Evolutionary conservation across 1,140 invertebrate genomes (phyloP).

Genomic region (Bombus vancouverensis): DNA sequence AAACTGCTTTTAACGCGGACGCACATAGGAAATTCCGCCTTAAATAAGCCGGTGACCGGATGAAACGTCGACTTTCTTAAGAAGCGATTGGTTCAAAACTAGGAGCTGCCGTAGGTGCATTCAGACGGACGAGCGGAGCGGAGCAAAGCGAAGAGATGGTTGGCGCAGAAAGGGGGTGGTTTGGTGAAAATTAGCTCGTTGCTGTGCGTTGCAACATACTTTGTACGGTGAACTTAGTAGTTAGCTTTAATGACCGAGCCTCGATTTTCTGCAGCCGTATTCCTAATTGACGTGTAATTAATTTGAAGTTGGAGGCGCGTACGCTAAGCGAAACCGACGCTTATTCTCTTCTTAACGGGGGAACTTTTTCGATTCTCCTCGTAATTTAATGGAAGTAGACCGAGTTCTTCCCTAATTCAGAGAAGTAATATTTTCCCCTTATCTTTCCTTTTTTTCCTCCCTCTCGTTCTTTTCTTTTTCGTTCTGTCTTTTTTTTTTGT

Average conservation of each 20-base stretch:
- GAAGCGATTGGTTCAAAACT: not conserved
- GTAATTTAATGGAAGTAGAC: conserved; percentile 26
- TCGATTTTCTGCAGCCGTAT: conserved; percentile 48
- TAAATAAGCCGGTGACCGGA: not conserved
- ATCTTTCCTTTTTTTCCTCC: not conserved
- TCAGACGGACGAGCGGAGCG: not conserved
- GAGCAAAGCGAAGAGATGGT: not conserved
- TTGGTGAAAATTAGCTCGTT: conserved; percentile 44
- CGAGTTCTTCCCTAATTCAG: conserved; percentile 29
- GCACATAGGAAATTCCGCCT: not conserved
- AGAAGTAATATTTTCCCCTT: conserved; percentile 15
- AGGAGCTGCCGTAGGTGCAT: not conserved
- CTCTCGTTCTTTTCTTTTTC: not conserved
- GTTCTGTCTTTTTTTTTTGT: not conserved
- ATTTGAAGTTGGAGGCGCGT: conserved; percentile 37
- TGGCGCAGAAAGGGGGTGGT: not conserved
- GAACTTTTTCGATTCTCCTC: conserved; percentile 52
- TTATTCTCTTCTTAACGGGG: conserved; percentile 10
- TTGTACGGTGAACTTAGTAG: conserved; percentile 40
- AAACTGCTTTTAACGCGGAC: too few relatives aligned
- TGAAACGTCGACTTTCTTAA: conserved; percentile 18
- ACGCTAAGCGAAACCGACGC: conserved; percentile 4
- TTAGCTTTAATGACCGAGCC: conserved; percentile 40
- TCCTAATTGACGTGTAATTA: conserved; percentile 58
- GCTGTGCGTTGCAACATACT: conserved; percentile 32